Evolutionary conservation across 2,113 vertebrate genomes (phyloP).

Genomic region (Chaetodon trifascialis): DNA sequence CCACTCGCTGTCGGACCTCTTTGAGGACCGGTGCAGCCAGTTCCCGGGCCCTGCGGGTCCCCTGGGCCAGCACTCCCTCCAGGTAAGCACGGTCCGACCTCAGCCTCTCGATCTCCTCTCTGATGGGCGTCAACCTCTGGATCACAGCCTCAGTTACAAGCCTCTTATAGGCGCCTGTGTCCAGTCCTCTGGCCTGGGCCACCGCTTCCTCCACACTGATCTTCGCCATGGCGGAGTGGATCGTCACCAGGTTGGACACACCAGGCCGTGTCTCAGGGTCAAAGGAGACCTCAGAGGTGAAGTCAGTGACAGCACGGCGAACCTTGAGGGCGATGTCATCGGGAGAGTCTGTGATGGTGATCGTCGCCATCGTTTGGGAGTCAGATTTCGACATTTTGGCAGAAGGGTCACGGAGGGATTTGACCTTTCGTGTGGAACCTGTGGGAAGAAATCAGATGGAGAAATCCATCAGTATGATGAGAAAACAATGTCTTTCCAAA

Average conservation of each 20-base stretch:
- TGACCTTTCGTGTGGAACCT: constrained; percentile 91
- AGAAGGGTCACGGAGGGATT: constrained; percentile 92
- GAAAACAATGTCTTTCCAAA: neutral
- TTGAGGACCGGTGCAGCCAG: constrained; percentile 88
- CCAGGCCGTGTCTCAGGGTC: constrained; percentile 88
- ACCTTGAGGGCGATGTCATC: constrained; percentile 92
- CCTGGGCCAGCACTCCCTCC: constrained; percentile 85
- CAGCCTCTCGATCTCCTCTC: constrained; percentile 88
- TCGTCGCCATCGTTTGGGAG: constrained; percentile 88
- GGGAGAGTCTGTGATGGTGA: constrained; percentile 90
- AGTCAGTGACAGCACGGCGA: constrained; percentile 95
- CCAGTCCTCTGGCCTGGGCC: constrained; percentile 80
- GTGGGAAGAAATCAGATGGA: neutral
- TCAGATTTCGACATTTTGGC: constrained; percentile 98
- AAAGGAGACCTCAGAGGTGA: constrained; percentile 93
- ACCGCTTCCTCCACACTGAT: constrained; percentile 87
- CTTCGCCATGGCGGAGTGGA: constrained; percentile 87
- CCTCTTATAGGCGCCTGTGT: constrained; percentile 92
- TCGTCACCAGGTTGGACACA: constrained; percentile 92
- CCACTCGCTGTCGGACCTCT: constrained; percentile 88
- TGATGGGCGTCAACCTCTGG: constrained; percentile 90
- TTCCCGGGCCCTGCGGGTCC: constrained; percentile 86
- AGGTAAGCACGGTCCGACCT: constrained; percentile 85
- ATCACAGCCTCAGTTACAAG: constrained; percentile 92
- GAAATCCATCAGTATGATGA: neutral